A percentile compares a stretch with the other conserved stretches of the same genome.
Evolutionary conservation across 1,140 invertebrate genomes (phyloP).

Genomic region (Callitettix versicolor): DNA sequence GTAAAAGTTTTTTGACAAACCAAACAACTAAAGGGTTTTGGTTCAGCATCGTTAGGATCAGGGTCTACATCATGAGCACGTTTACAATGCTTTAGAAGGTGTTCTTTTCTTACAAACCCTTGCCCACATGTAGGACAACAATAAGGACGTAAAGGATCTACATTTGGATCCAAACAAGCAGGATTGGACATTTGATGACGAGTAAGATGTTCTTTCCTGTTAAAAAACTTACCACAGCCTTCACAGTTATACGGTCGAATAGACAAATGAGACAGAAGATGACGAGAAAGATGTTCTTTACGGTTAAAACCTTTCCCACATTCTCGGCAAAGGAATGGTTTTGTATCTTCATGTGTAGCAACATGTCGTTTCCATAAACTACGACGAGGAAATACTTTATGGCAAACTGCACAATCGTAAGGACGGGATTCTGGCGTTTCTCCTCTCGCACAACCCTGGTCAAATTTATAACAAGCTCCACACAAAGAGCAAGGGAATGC

Average conservation of each 20-base stretch:
- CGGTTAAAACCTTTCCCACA: slow-evolving; percentile 60
- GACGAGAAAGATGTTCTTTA: slow-evolving; percentile 54
- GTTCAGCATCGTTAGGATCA: slow-evolving; percentile 15
- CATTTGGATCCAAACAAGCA: slow-evolving; percentile 70
- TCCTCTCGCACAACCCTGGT: slow-evolving; percentile 23
- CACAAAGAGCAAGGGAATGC: slow-evolving; percentile 29
- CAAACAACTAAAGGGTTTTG: slow-evolving; percentile 27
- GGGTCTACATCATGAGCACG: slow-evolving; percentile 23
- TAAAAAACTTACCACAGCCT: slow-evolving; percentile 50
- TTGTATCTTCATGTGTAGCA: slow-evolving; percentile 31
- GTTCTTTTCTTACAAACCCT: slow-evolving; percentile 87
- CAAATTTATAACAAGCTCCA: slow-evolving; percentile 26
- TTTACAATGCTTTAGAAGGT: slow-evolving; percentile 71
- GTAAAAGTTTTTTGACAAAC: slow-evolving; percentile 29
- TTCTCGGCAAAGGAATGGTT: slow-evolving; percentile 42
- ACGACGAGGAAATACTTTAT: slow-evolving; percentile 28
- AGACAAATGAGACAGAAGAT: slow-evolving; percentile 52
- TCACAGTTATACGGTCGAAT: slow-evolving; percentile 44
- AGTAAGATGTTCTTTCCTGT: slow-evolving; percentile 49
- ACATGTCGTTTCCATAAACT: slow-evolving; percentile 28
- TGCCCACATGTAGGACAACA: slow-evolving; percentile 91
- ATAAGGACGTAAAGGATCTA: slow-evolving; percentile 65
- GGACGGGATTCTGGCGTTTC: slow-evolving; percentile 21
- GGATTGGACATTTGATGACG: slow-evolving; percentile 71
- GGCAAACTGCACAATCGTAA: slow-evolving; percentile 27